A percentile compares a stretch with the other conserved stretches of the same genome.
Evolutionary conservation across 2,888 invertebrate species (phyloP).

Genomic region (Pristionchus japonicus): DNA sequence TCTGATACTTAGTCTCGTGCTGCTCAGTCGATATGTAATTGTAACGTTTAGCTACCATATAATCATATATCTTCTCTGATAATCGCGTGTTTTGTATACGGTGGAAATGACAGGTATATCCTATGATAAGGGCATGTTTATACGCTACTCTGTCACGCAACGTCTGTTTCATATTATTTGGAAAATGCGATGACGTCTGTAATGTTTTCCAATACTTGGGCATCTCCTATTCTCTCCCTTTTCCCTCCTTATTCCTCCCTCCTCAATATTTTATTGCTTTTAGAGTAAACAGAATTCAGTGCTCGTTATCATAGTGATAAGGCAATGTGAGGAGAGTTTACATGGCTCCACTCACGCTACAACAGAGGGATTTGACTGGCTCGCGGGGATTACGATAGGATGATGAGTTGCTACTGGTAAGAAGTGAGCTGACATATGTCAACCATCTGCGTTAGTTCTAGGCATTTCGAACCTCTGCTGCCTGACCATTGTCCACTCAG

Average conservation of each 20-base stretch:
- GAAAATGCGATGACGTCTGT: neutral
- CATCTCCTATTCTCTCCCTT: neutral
- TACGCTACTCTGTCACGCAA: neutral
- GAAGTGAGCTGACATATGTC: neutral
- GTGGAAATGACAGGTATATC: neutral
- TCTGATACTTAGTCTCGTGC: neutral
- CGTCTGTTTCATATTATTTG: neutral
- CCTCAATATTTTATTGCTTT: neutral
- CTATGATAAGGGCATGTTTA: neutral
- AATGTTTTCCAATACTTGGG: neutral
- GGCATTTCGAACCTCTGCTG: neutral
- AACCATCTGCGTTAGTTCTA: neutral
- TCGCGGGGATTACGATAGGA: neutral
- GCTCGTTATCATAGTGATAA: conserved; percentile 6
- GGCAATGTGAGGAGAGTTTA: neutral
- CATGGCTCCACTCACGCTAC: neutral
- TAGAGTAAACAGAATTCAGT: conserved; percentile 12
- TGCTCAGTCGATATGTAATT: neutral
- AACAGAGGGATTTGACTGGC: neutral
- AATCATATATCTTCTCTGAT: neutral
- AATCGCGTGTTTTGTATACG: neutral
- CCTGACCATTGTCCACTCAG: neutral
- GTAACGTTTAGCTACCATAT: neutral
- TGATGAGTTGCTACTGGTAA: neutral
- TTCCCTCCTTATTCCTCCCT: neutral